Evolutionary conservation across 2,888 invertebrate species (phyloP).

Genomic region (Agriopis marginaria): DNA sequence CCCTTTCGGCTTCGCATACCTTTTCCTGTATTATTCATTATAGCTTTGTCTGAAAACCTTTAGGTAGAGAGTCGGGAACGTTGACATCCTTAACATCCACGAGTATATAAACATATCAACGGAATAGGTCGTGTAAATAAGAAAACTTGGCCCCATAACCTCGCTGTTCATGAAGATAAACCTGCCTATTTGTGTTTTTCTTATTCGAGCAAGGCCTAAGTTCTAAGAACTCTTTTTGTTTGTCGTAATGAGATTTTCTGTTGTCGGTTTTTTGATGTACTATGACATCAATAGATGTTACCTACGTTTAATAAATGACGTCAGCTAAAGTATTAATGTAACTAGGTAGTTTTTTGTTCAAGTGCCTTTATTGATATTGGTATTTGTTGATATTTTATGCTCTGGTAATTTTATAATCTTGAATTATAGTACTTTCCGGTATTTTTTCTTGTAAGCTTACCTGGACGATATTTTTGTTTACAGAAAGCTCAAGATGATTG

Average conservation of each 20-base stretch:
- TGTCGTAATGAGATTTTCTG: constrained; percentile 6
- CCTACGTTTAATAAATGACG: constrained; percentile 1
- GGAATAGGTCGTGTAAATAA: constrained; percentile 16
- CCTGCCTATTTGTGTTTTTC: constrained; percentile 18
- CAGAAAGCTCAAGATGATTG: too few species aligned
- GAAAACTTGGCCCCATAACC: constrained; percentile 11
- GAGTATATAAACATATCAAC: constrained; percentile 8
- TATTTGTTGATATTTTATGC: not conserved
- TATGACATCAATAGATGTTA: constrained; percentile 8
- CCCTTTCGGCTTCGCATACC: too few species aligned
- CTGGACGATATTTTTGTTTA: too few species aligned
- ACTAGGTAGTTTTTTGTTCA: too few species aligned
- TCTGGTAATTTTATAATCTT: not conserved
- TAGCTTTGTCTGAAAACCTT: constrained; percentile 1
- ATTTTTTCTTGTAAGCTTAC: not conserved
- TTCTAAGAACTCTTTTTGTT: constrained; percentile 17
- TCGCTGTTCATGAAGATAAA: constrained; percentile 15
- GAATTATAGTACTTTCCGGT: not conserved
- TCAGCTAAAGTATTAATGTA: not conserved
- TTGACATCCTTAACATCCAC: not conserved
- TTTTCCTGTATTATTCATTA: too few species aligned
- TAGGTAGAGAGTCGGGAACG: constrained; percentile 9
- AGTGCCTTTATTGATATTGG: too few species aligned
- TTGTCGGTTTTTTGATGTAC: constrained; percentile 4
- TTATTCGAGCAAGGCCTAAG: constrained; percentile 13